Conservation (phyloP, 2,888 invertebrate genomes). For the Petrophora chlorosata region DNA sequence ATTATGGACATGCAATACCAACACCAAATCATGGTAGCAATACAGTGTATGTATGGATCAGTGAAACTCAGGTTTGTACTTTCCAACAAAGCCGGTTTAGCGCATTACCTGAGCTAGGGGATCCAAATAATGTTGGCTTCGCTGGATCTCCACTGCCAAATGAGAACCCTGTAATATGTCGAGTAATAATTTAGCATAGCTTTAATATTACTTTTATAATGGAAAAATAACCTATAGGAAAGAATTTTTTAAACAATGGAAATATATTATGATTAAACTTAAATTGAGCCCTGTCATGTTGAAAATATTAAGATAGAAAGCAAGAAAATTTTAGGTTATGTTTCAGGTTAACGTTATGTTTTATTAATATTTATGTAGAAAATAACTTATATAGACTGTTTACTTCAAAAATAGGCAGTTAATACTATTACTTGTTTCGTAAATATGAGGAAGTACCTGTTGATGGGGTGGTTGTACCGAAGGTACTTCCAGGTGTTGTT, state of each 20-base stretch:
- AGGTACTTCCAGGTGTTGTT: slow-evolving; percentile 61
- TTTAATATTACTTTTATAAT: neutral
- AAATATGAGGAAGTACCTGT: slow-evolving; percentile 48
- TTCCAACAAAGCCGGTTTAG: neutral
- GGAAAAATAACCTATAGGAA: no score
- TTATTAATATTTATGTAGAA: no score
- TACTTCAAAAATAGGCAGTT: neutral
- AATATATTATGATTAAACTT: no score
- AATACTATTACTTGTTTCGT: neutral
- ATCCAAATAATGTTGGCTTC: slow-evolving; percentile 61
- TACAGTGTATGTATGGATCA: no score
- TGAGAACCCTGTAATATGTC: slow-evolving; percentile 54
- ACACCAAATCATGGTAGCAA: no score
- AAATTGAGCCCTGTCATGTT: no score
- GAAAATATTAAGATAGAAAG: no score
- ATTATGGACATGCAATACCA: no score
- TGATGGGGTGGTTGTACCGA: slow-evolving; percentile 64
- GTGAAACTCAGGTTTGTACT: no score
- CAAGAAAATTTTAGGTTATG: slow-evolving; percentile 32
- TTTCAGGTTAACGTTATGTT: neutral
- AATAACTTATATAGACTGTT: no score
- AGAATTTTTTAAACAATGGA: no score
- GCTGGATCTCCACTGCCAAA: slow-evolving; percentile 72
- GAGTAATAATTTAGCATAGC: neutral
- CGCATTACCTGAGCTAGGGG: slow-evolving; percentile 48